Conservation (phyloP, 2,113 vertebrate genomes). For the Numida meleagris region DNA sequence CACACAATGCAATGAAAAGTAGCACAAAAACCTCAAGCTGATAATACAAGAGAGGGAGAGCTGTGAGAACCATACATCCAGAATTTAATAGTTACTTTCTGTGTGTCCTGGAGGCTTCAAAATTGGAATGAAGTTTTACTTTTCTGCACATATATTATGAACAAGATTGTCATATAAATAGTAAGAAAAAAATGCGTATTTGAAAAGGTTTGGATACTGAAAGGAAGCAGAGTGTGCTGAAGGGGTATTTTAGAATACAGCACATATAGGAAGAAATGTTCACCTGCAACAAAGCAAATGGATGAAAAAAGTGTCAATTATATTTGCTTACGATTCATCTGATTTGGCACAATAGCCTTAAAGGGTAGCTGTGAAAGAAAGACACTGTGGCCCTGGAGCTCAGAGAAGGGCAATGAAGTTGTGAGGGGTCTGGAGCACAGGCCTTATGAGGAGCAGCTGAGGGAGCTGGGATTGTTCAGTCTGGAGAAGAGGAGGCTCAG, state of each 20-base stretch:
- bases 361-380: not conserved
- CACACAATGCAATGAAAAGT: not conserved
- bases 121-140: not conserved
- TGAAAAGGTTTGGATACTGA: not conserved
- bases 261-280: not conserved
- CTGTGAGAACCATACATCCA: not conserved
- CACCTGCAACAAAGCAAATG: not conserved
- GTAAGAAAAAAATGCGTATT: fast-evolving
- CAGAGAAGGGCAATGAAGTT: too few species aligned
- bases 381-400: too few species aligned
- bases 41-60: not conserved
- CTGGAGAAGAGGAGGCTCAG: too few species aligned
- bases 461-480: too few species aligned
- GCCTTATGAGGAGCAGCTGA: too few species aligned
- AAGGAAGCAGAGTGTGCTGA: fast-evolving
- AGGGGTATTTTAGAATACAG: not conserved
- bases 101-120: not conserved
- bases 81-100: not conserved
- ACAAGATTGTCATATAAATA: not conserved
- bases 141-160: not conserved
- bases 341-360: not conserved
- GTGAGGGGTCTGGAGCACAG: too few species aligned
- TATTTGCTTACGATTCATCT: not conserved
- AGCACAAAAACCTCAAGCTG: not conserved
- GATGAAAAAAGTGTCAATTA: not conserved